These are phyloP conservation scores for Apocrypta bakeri DNA, from an alignment of 1,140 invertebrate genomes.

Conservation along the genomic window DNA sequence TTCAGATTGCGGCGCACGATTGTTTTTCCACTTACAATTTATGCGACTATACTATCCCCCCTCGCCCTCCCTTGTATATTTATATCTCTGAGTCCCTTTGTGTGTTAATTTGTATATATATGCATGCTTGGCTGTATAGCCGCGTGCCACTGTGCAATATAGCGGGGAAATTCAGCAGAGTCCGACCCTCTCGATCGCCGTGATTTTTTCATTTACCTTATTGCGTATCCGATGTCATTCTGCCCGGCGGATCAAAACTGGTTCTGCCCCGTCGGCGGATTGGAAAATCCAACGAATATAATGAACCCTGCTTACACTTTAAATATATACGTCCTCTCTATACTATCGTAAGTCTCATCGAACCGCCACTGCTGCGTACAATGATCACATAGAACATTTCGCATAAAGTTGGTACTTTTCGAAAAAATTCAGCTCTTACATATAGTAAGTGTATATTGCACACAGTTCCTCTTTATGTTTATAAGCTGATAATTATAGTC, in stretches of 20 bases:
- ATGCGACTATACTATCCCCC: conserved; percentile 66
- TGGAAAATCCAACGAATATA: conserved; percentile 15
- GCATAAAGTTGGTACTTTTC: no score
- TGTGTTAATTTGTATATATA: conserved; percentile 72
- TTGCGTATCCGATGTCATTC: background rate
- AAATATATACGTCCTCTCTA: background rate
- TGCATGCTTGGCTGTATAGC: conserved; percentile 38
- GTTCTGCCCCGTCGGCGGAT: background rate
- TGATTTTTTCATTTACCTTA: conserved; percentile 7
- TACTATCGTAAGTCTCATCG: no score
- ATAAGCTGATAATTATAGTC: no score
- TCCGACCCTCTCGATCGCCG: background rate
- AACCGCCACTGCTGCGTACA: no score
- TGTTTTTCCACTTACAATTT: conserved; percentile 66
- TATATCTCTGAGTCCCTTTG: conserved; percentile 70
- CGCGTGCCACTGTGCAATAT: conserved; percentile 55
- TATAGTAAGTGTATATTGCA: no score
- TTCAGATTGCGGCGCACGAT: conserved; percentile 69
- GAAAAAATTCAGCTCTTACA: no score
- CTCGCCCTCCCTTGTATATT: conserved; percentile 62
- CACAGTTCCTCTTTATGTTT: no score
- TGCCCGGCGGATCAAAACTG: background rate
- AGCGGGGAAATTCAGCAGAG: conserved; percentile 53
- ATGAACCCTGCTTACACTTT: background rate
- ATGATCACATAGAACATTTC: no score